Evolutionary conservation across 2,888 invertebrate species (phyloP), one percentile per base, ranked within the genome.

Genomic region (Cataglyphis cursor): DNA sequence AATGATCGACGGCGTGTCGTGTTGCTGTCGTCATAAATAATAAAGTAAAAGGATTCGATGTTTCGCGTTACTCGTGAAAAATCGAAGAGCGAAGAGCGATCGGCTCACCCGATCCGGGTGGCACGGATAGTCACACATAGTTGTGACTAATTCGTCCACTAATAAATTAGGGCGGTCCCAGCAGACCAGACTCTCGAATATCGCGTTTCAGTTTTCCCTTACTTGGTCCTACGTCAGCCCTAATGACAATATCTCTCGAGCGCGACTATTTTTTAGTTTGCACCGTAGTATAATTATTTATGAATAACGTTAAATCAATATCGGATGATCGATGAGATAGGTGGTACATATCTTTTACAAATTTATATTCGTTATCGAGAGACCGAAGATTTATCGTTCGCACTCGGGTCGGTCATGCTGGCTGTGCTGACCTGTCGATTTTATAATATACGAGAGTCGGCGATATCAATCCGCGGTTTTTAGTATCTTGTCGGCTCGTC

Each of bases 11-110:
- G 75, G 8, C 18, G 86, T 68, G 10, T 88, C 87, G 75, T 65
- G 57, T 87, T 90, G 61, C 87, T 62, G 66, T 18, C 54, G 35
- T 81, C 86, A 85, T 90, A 85, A 88, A 88, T 87, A 88, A 89
- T 31, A 54, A 82, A 44, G 2, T 65, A 80, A 83, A 86, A 89
- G 81, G 84, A 87, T 86, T 88, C 82, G 85, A 86, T 51, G 35
- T 41, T 68, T 3, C 24, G 38, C 24, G 38, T 4, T 41, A 0
- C 3, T 10, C 18, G 31, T 57, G 38, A 9, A 73, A 44, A 66
- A 41, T 82, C 18, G 28, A 54, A 54, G 24, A 54, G 18, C 62
- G 15, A 15, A 76, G 54, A 21, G 21, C 59, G 61, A 59, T 68
- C 38, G 28, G 12, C 59, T 51, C n/a, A n/a, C 12, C n/a, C 44